Conservation (phyloP, 1,140 invertebrate species). For the Magallana gigas region DNA sequence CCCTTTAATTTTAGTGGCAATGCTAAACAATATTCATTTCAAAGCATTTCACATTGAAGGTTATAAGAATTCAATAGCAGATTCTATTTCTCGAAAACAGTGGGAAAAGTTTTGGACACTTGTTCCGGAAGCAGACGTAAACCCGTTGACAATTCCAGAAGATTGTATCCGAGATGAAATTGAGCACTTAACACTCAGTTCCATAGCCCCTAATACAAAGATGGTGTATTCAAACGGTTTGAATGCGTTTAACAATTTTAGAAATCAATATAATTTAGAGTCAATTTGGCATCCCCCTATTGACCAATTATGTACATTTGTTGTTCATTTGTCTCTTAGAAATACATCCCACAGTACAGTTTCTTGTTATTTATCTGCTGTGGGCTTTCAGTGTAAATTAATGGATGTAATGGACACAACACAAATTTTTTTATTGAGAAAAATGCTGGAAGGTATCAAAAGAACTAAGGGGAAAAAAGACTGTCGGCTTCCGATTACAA, state of each 20-base stretch:
- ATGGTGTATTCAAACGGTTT: background rate
- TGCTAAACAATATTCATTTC: conserved; percentile 31
- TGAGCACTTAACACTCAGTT: background rate
- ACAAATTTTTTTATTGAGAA: background rate
- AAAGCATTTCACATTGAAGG: conserved; percentile 30
- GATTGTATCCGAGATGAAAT: background rate
- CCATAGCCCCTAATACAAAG: background rate
- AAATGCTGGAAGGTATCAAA: background rate
- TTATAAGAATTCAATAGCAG: conserved; percentile 10
- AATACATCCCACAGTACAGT: too few species aligned
- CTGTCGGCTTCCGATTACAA: background rate
- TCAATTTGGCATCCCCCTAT: background rate
- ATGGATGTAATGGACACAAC: too few species aligned
- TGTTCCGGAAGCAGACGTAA: background rate
- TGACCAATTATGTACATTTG: background rate
- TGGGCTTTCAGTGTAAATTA: too few species aligned
- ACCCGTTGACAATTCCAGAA: background rate
- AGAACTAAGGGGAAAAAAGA: background rate
- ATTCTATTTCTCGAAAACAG: conserved; percentile 45
- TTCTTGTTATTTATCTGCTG: too few species aligned
- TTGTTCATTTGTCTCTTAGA: too few species aligned
- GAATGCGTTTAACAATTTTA: background rate
- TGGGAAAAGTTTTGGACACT: background rate
- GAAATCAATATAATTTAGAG: background rate
- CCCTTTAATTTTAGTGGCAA: background rate